These are phyloP conservation scores for Onychostruthus taczanowskii DNA, from an alignment of 2,113 vertebrate genomes.

Conservation along the genomic window DNA sequence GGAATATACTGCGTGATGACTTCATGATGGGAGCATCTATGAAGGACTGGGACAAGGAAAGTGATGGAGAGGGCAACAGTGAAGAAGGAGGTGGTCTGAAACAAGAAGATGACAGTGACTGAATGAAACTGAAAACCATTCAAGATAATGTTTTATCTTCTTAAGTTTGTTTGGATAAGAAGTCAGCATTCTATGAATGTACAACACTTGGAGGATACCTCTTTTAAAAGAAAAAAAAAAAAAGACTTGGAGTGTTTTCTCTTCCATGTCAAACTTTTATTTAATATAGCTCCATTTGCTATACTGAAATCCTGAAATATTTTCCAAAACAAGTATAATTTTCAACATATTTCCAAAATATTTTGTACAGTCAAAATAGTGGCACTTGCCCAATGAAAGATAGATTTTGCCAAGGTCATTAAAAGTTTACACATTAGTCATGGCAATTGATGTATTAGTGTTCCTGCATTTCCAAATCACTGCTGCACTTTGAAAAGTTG, in stretches of 20 bases:
- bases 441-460: constrained; percentile 23
- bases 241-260: neutral
- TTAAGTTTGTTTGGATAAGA: neutral
- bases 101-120: constrained; percentile 60
- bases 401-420: constrained; percentile 39
- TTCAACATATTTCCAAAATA: constrained; percentile 60
- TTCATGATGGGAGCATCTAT: constrained; percentile 97
- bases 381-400: constrained; percentile 39
- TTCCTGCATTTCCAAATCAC: constrained; percentile 45
- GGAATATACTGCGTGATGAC: constrained; percentile 91
- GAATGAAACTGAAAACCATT: constrained; percentile 18
- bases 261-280: neutral
- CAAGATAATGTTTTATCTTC: neutral
- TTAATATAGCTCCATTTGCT: constrained; percentile 28
- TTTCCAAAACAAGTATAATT: constrained; percentile 58
- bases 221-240: neutral
- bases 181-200: constrained; percentile 38
- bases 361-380: constrained; percentile 70
- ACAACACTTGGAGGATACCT: neutral
- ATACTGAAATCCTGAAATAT: constrained; percentile 52
- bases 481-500: constrained; percentile 37
- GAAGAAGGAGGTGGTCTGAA: neutral
- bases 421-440: constrained; percentile 28
- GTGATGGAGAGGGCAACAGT: constrained; percentile 29
- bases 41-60: constrained; percentile 97